These are phyloP conservation scores for Stratiomys singularior DNA, from an alignment of 2,888 invertebrate genomes.

Conservation along the genomic window DNA sequence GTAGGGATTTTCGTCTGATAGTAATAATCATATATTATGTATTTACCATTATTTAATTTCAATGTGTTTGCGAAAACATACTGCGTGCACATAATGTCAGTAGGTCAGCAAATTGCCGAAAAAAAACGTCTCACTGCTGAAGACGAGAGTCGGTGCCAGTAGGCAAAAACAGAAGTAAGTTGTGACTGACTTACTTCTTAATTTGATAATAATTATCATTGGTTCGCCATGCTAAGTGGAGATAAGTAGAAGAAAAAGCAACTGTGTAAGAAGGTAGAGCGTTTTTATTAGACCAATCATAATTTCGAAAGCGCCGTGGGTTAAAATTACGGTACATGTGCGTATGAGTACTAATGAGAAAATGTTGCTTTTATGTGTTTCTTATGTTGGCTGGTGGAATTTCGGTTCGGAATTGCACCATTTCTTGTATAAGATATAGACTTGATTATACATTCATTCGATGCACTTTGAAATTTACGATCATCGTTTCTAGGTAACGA, in stretches of 20 bases:
- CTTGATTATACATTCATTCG: no score
- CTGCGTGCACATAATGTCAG: slow-evolving; percentile 15
- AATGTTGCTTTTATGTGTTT: neutral
- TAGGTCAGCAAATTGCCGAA: neutral
- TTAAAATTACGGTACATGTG: neutral
- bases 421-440: no score
- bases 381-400: no score
- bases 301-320: neutral
- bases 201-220: slow-evolving; percentile 23
- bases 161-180: neutral
- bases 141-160: neutral
- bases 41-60: no score
- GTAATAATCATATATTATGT: no score
- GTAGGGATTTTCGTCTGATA: no score
- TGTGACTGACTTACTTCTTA: neutral
- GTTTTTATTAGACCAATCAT: neutral
- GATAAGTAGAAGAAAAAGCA: slow-evolving; percentile 11
- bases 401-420: no score
- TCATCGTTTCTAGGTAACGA: no score
- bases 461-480: no score
- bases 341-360: slow-evolving; percentile 1
- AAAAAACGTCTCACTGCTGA: neutral
- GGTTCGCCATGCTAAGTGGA: neutral
- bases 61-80: neutral
- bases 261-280: neutral